Evolutionary conservation across 2,113 vertebrate genomes (phyloP).

Genomic region (Trematocara nigrifrons): DNA sequence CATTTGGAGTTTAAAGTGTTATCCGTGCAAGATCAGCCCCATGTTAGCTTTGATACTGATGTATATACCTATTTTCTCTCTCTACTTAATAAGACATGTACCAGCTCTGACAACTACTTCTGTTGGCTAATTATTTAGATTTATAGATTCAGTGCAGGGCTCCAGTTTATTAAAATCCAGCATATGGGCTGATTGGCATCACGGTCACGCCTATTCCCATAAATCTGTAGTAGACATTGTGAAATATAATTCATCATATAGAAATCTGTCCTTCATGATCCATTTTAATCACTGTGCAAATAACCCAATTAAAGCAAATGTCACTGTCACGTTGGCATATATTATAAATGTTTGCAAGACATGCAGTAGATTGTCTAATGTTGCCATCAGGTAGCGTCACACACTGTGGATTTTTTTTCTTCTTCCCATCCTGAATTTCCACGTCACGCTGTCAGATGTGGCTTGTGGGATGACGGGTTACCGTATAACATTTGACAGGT

Average conservation of each 20-base stretch:
- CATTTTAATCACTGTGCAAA: conserved; percentile 14
- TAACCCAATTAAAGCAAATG: conserved; percentile 28
- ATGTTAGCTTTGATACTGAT: neutral
- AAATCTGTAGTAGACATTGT: conserved; percentile 32
- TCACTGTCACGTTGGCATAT: neutral
- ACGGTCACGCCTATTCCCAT: conserved; percentile 26
- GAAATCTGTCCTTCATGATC: neutral
- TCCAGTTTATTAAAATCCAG: conserved; percentile 14
- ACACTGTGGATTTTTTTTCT: neutral
- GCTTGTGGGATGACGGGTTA: neutral
- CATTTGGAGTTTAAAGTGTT: neutral
- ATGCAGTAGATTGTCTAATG: conserved; percentile 6
- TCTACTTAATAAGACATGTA: neutral
- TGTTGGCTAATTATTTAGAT: conserved; percentile 8
- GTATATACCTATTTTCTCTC: neutral
- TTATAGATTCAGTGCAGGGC: neutral
- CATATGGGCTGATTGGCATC: conserved; percentile 31
- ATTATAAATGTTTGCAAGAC: conserved; percentile 10
- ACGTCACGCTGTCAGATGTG: neutral
- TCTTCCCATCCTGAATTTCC: neutral
- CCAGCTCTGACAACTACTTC: neutral
- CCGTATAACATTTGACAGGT: neutral
- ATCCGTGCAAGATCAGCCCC: neutral
- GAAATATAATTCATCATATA: neutral
- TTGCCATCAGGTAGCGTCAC: neutral